Conservation (phyloP, 2,797 vertebrate genomes). For the Hapalemur alaotrensis region DNA sequence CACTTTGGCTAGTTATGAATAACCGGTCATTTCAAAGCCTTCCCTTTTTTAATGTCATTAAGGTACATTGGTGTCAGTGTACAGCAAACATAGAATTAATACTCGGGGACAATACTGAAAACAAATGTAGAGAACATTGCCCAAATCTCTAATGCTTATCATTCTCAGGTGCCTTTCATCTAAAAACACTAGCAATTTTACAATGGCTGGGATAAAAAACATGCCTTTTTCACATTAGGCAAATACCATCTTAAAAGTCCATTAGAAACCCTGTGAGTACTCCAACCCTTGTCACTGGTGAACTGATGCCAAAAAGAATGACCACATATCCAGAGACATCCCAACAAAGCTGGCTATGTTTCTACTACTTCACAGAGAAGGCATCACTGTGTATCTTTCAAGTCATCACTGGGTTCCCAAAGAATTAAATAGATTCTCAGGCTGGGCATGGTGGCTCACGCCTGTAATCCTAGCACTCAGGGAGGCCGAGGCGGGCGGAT, state of each 20-base stretch:
- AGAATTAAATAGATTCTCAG: conserved; percentile 23
- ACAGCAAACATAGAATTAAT: conserved; percentile 8
- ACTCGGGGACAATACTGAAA: background rate
- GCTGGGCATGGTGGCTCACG: too few relatives aligned
- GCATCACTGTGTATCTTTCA: conserved; percentile 11
- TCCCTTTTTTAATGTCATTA: conserved; percentile 43
- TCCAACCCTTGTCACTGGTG: conserved; percentile 2
- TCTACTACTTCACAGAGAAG: conserved; percentile 21
- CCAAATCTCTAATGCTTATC: conserved; percentile 7
- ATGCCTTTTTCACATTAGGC: conserved; percentile 11
- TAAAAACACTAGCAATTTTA: conserved; percentile 39
- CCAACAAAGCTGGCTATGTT: conserved; percentile 37
- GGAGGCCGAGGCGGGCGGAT: too few relatives aligned
- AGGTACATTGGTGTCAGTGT: background rate
- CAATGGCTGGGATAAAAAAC: background rate
- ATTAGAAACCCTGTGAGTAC: conserved; percentile 22
- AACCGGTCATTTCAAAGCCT: background rate
- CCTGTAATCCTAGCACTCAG: too few relatives aligned
- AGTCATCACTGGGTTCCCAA: conserved; percentile 36
- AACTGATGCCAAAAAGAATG: conserved; percentile 39
- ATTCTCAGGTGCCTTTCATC: conserved; percentile 44
- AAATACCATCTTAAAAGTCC: conserved; percentile 47
- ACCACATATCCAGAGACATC: conserved; percentile 29
- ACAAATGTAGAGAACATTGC: conserved; percentile 2
- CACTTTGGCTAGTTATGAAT: conserved; percentile 4